A percentile compares a stretch with the other conserved stretches of the same genome.
Conservation (phyloP, 2,888 invertebrate species). For the Noctua janthina region DNA sequence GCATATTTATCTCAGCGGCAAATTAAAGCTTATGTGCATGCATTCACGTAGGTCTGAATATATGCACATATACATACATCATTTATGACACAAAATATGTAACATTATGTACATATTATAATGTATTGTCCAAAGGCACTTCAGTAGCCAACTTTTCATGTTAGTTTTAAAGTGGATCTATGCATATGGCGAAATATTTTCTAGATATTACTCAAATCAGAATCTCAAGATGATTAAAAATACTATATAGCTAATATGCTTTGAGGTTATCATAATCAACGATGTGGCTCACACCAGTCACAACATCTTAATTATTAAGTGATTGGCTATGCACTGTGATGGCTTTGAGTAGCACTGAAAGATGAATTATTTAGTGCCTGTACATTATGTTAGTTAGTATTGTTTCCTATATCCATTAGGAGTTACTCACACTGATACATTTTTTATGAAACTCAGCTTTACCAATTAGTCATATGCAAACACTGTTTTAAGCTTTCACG, state of each 20-base stretch:
- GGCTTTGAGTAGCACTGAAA: conserved; percentile 21
- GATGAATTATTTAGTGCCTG: conserved; percentile 36
- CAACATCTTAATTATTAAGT: conserved; percentile 34
- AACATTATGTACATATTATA: background rate
- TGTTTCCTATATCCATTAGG: conserved; percentile 32
- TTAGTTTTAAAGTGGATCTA: background rate
- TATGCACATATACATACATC: background rate
- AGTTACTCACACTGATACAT: background rate
- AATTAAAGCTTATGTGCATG: conserved; percentile 64
- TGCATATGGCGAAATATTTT: background rate
- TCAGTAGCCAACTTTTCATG: background rate
- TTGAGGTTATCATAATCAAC: conserved; percentile 25
- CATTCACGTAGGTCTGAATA: conserved; percentile 24
- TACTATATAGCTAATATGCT: background rate
- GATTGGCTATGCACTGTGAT: conserved; percentile 32
- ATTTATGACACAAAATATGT: background rate
- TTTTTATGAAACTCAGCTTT: background rate
- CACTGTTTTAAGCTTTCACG: no score
- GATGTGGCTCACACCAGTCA: conserved; percentile 21
- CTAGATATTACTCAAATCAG: background rate
- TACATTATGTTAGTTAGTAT: conserved; percentile 24
- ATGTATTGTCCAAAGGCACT: background rate
- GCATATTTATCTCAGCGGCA: conserved; percentile 66
- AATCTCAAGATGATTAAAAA: background rate
- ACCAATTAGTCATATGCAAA: background rate